These are phyloP conservation scores for Paguma larvata DNA, from an alignment of 2,797 vertebrate genomes.

Conservation along the genomic window DNA sequence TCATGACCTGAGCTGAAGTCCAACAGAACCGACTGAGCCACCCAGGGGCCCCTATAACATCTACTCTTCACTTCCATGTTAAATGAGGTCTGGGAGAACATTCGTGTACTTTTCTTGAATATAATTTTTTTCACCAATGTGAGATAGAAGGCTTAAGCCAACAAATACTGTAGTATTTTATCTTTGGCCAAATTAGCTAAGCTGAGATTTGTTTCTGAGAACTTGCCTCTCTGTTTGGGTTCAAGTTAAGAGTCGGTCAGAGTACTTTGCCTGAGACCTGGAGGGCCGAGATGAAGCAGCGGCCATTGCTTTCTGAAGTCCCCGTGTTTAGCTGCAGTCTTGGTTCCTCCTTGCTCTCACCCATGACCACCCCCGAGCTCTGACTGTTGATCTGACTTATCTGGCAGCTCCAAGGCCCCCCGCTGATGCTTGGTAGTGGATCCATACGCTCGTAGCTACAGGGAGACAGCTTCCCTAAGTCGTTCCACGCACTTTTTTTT, in stretches of 20 bases:
- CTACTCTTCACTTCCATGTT: background rate
- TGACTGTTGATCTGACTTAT: background rate
- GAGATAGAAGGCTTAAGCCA: background rate
- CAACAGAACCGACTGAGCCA: no score
- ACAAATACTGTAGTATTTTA: background rate
- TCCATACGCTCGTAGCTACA: no score
- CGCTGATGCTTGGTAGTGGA: background rate
- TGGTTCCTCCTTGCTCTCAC: background rate
- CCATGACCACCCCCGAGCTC: background rate
- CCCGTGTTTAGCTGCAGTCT: background rate
- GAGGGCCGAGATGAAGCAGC: background rate
- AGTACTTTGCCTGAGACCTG: background rate
- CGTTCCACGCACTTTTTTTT: no score
- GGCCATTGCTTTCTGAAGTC: rapidly evolving
- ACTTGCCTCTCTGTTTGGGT: background rate
- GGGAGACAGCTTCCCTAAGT: rapidly evolving
- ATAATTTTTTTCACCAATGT: background rate
- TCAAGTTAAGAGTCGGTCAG: background rate
- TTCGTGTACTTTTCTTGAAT: background rate
- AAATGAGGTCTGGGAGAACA: background rate
- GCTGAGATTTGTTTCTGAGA: background rate
- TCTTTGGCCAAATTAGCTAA: background rate
- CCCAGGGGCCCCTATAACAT: background rate
- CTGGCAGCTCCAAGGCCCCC: background rate
- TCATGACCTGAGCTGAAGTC: no score